Base-by-base conservation (phyloP, 2,113 vertebrate genomes). In the Podarcis cretensis region DNA sequence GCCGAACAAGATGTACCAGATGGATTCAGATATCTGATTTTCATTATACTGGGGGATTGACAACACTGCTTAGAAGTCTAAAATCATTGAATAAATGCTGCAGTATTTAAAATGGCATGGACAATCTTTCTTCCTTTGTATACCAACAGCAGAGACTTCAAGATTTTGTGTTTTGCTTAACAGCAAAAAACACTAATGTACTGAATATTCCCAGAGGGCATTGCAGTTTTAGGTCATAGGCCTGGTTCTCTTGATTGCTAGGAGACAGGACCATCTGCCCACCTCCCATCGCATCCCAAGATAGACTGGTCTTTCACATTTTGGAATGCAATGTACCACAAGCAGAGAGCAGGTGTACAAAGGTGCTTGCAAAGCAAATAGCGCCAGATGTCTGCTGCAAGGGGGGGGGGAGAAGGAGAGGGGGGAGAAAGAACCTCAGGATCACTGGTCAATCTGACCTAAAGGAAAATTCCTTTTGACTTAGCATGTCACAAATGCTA, bases 1-100 rank as follows among this genome's bases (percentile, higher is more conserved):
- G 13, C 71, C 89, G 89, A 93, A 92, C 81, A 86, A 90, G 93
- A 91, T 63, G 63, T 59, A 89, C 76, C 9, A 21, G 2, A 94
- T 83, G 75, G 40, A 80, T 85, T 94, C 82, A 88, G 57, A 83
- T 27, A 90, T 76, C 81, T 23, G 66, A 43, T 91, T 95, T 90
- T 88, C 48, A 82, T 86, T 92, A 79, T 23, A 68, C 65, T 82
- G 80, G 88, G 57, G 74, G 92, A 90, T 1, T 0, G 0, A 75
- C 83, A 65, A 12, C 0, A 82, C 3, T 6, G 12, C 35, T 83
- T 77, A 83, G 48, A 54, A 90, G 25, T 77, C 2, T 37, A 74
- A 2, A 81, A 89, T 78, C 54, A 87, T 3, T 0, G 1, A 91
- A 88, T 80, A 93, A 90, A 90, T 1, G 81, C 8, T 81, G 69